These are phyloP conservation scores for Eristalis tenax DNA, from an alignment of 2,888 invertebrate species.

Conservation along the genomic window DNA sequence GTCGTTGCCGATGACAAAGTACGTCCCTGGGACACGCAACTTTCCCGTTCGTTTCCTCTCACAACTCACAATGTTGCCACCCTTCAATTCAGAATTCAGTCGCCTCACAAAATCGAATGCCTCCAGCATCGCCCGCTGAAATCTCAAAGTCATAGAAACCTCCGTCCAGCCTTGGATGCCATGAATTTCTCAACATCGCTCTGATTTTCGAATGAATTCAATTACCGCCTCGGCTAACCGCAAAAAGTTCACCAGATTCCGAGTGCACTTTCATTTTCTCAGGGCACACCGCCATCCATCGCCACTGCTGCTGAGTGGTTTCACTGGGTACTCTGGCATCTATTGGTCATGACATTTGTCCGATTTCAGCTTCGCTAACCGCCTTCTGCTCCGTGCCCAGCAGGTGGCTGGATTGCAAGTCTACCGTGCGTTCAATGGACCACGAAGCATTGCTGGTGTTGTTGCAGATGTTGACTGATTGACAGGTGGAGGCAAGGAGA, in stretches of 20 bases:
- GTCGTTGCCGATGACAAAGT: neutral
- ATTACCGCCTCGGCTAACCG: conserved; percentile 5
- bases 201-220: neutral
- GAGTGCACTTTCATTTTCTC: conserved; percentile 20
- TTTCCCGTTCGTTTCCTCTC: neutral
- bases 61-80: neutral
- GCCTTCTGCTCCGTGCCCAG: conserved; percentile 18
- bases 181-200: neutral
- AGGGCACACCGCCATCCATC: neutral
- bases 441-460: conserved; percentile 16
- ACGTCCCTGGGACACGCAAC: neutral
- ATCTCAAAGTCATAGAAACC: neutral
- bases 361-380: conserved; percentile 36
- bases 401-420: conserved; percentile 32
- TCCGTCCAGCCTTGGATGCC: neutral
- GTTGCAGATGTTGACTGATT: neutral
- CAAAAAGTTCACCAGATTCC: neutral
- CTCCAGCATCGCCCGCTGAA: neutral
- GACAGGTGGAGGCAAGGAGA: neutral
- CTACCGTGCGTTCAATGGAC: conserved; percentile 24
- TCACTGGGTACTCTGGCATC: neutral
- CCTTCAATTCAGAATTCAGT: neutral
- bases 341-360: conserved; percentile 5
- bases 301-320: neutral
- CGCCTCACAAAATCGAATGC: neutral